phyloP scores from a whole-genome alignment of 2,797 vertebrate species.

The Rhynchotus rufescens region DNA sequence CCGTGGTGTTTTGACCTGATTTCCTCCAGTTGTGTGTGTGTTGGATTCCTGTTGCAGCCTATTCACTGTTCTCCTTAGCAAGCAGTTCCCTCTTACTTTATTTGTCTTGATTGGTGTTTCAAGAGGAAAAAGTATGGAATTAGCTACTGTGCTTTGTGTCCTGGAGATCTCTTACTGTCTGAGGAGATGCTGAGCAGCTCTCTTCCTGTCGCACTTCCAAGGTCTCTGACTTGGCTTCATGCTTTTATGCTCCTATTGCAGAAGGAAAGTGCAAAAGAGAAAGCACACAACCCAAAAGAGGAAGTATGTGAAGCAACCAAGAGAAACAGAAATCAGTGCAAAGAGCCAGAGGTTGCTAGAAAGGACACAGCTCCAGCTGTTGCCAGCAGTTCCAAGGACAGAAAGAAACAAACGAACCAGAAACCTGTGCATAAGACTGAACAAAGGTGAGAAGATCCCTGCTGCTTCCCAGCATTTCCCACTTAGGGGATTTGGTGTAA shows the following conservation, averaged over 20 bases:
- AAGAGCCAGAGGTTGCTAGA: neutral
- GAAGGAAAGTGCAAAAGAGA: neutral
- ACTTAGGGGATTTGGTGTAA: neutral
- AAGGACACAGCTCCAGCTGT: neutral
- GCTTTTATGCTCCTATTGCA: neutral
- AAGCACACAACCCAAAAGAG: neutral
- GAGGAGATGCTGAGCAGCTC: neutral
- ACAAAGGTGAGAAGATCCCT: conserved; percentile 47
- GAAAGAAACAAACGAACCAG: neutral
- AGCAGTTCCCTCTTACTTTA: neutral
- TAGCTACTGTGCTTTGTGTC: neutral
- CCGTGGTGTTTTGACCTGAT: neutral
- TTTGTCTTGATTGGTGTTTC: neutral
- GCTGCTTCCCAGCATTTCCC: neutral
- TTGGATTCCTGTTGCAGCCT: neutral
- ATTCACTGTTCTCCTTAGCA: rapidly evolving
- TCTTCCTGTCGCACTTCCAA: neutral
- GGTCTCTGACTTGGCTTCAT: neutral
- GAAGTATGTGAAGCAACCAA: rapidly evolving
- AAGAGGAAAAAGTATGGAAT: neutral
- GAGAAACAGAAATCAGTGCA: neutral
- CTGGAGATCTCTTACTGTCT: neutral
- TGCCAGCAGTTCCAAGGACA: neutral
- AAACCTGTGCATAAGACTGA: rapidly evolving
- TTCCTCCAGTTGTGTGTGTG: neutral